phyloP scores from a whole-genome alignment of 2,797 vertebrate genomes.

The Sebastes vulpes region DNA sequence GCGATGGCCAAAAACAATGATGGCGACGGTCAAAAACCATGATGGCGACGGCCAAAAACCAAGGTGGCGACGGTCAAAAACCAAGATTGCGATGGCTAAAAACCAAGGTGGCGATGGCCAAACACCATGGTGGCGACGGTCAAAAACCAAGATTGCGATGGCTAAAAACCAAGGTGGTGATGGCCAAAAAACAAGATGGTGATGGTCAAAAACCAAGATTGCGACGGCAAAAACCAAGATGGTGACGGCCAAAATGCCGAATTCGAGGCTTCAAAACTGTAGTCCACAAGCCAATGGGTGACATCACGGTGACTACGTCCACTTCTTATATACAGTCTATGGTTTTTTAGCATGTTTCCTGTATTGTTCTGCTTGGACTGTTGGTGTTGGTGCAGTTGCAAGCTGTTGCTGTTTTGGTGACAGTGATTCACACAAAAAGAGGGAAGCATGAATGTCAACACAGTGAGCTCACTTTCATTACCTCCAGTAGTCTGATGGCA shows the following conservation, averaged over 20 bases:
- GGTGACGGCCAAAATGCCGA: no score
- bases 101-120: fast-evolving
- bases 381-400: neutral
- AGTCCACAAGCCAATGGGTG: no score
- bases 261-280: no score
- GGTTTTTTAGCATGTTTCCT: neutral
- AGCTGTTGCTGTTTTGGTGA: neutral
- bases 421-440: neutral
- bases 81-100: fast-evolving
- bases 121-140: fast-evolving
- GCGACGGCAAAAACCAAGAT: no score
- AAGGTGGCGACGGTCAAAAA: fast-evolving
- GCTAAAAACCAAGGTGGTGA: no score
- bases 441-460: neutral
- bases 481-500: conserved; percentile 89
- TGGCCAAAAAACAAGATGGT: fast-evolving
- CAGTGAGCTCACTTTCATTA: conserved; percentile 69
- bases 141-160: no score
- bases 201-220: no score
- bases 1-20: fast-evolving
- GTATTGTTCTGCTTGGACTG: neutral
- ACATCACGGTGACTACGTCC: no score
- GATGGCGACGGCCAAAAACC: fast-evolving
- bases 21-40: fast-evolving
- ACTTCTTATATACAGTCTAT: neutral